Percentiles rank a stretch among this genome's conserved stretches.
These are phyloP conservation scores for Phylloscopus trochiloides DNA, from an alignment of 2,113 vertebrate genomes.

Conservation along the genomic window DNA sequence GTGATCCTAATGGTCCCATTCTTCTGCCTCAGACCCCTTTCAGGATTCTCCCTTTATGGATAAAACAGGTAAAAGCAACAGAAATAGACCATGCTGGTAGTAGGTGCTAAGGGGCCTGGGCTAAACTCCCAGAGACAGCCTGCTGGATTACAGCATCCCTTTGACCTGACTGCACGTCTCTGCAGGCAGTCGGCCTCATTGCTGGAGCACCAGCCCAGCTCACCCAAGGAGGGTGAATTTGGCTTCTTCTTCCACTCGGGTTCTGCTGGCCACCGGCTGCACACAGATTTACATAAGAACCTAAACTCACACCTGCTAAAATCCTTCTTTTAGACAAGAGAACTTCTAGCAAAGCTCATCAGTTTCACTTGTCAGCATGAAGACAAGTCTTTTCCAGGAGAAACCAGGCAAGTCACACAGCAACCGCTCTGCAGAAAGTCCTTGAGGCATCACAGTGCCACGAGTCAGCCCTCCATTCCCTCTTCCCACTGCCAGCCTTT, in stretches of 20 bases:
- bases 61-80: neutral
- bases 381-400: neutral
- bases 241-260: neutral
- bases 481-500: neutral
- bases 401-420: neutral
- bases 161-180: neutral
- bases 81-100: neutral
- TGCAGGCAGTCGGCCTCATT: accelerated
- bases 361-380: neutral
- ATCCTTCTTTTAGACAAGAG: neutral
- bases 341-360: neutral
- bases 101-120: neutral
- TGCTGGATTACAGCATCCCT: neutral
- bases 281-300: accelerated
- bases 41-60: neutral
- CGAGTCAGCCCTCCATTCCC: neutral
- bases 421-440: neutral
- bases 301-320: neutral
- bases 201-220: neutral
- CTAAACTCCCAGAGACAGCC: neutral
- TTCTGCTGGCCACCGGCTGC: accelerated
- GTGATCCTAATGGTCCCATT: neutral
- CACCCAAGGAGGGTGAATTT: neutral
- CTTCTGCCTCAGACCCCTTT: neutral
- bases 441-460: accelerated